Percentiles rank a stretch among this genome's conserved stretches.
Conservation (phyloP, 2,797 vertebrate genomes). For the Rhabdophis nuchalis region DNA sequence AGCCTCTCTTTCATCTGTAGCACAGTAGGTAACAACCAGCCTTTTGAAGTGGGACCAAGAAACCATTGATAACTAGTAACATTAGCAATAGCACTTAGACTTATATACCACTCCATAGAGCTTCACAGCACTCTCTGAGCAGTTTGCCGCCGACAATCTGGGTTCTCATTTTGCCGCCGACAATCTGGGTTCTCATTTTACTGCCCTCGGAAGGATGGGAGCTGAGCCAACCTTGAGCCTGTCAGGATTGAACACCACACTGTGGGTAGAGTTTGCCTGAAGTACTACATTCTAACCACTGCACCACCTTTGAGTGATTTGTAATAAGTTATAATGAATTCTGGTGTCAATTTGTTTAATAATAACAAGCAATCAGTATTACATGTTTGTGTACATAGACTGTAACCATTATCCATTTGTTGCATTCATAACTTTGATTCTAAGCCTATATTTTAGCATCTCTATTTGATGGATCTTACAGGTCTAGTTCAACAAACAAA, state of each 20-base stretch:
- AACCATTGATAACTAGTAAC: not conserved
- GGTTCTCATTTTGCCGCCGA: not conserved
- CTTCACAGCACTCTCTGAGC: not conserved
- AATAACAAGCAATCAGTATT: not conserved
- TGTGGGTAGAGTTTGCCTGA: no score
- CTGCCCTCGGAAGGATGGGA: not conserved
- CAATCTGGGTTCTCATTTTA: not conserved
- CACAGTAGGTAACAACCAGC: not conserved
- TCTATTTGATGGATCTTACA: not conserved
- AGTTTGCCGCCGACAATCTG: not conserved
- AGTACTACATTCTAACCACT: not conserved
- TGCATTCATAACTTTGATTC: not conserved
- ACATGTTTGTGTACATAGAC: not conserved
- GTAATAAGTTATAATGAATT: not conserved
- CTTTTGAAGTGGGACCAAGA: not conserved
- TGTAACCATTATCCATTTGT: not conserved
- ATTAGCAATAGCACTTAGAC: not conserved
- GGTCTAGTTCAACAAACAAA: not conserved
- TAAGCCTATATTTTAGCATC: not conserved
- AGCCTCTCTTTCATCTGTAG: not conserved
- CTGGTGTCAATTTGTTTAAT: not conserved
- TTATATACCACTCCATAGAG: not conserved
- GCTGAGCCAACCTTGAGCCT: not conserved
- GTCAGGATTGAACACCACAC: not conserved
- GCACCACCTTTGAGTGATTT: not conserved